These are phyloP conservation scores for Ellobius talpinus DNA, from an alignment of 2,113 vertebrate species.

Conservation along the genomic window DNA sequence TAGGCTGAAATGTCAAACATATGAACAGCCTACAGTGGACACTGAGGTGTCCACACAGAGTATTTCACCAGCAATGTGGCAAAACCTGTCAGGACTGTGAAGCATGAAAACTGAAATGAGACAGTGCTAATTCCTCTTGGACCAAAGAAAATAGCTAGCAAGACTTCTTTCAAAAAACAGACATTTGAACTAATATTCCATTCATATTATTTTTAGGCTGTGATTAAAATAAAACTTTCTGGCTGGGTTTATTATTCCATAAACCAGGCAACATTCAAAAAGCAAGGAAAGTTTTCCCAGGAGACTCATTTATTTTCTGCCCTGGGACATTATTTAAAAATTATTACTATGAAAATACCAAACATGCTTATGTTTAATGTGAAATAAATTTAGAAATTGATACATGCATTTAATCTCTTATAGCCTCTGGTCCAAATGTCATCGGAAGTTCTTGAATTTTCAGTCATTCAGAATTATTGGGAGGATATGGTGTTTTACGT, in stretches of 20 bases:
- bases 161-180: background rate
- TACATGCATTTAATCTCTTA: background rate
- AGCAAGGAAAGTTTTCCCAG: background rate
- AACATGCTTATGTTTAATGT: constrained; percentile 3
- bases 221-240: constrained; percentile 34
- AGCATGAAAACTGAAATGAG: background rate
- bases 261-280: background rate
- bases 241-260: background rate
- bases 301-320: background rate
- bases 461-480: background rate
- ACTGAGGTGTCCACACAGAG: background rate
- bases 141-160: background rate
- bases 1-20: background rate
- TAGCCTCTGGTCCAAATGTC: background rate
- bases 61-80: background rate
- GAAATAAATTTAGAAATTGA: constrained; percentile 50
- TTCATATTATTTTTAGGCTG: background rate
- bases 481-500: background rate
- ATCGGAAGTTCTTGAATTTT: background rate
- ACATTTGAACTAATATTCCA: constrained; percentile 26
- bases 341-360: constrained; percentile 56
- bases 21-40: background rate
- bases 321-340: background rate
- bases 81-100: background rate
- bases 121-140: background rate